A percentile compares a stretch with the other conserved stretches of the same genome.
phyloP scores from a whole-genome alignment of 2,888 invertebrate genomes.

The Macaria notata region DNA sequence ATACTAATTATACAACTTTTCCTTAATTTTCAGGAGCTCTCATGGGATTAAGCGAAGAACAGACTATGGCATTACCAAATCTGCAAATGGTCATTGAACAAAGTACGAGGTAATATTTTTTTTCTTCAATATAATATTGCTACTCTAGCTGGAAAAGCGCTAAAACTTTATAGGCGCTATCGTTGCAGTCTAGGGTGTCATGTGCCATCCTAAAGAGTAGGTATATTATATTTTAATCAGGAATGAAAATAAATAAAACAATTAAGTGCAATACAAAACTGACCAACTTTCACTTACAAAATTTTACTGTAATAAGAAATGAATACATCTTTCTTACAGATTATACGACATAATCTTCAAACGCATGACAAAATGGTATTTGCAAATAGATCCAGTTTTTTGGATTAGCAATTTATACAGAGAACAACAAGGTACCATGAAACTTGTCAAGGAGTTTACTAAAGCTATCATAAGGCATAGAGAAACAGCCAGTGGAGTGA shows the following conservation, averaged over 20 bases:
- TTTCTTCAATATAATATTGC: too few relatives aligned
- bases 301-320: background rate
- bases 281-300: too few relatives aligned
- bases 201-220: too few relatives aligned
- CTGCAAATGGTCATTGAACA: constrained; percentile 47
- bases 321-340: constrained; percentile 38
- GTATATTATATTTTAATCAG: too few relatives aligned
- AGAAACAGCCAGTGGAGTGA: background rate
- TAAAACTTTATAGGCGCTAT: too few relatives aligned
- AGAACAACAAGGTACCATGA: constrained; percentile 1
- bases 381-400: constrained; percentile 59
- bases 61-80: constrained; percentile 48
- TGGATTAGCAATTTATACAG: constrained; percentile 43
- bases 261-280: too few relatives aligned
- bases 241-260: too few relatives aligned
- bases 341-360: constrained; percentile 52
- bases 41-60: constrained; percentile 56
- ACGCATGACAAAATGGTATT: constrained; percentile 66
- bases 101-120: constrained; percentile 42
- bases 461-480: constrained; percentile 2
- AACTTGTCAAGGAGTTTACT: constrained; percentile 7
- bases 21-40: background rate
- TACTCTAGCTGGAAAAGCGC: too few relatives aligned
- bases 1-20: too few relatives aligned
- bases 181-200: too few relatives aligned